These are phyloP conservation scores for Drosophila sturtevanti DNA, from an alignment of 1,140 invertebrate species.

Conservation along the genomic window DNA sequence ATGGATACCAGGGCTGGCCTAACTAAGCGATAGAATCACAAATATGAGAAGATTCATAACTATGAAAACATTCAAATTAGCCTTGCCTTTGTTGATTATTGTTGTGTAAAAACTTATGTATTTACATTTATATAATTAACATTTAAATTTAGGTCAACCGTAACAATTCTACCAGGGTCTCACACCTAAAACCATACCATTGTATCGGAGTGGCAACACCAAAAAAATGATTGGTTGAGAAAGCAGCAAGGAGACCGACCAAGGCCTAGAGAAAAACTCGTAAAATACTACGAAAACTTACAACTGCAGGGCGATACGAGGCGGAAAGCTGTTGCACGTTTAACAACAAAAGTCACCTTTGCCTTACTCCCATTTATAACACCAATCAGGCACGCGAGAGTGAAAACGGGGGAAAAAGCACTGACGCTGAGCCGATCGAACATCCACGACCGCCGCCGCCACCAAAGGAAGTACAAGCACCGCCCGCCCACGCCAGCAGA, in stretches of 20 bases:
- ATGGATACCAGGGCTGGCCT: constrained; percentile 22
- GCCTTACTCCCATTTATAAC: constrained; percentile 10
- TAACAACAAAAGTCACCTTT: constrained; percentile 33
- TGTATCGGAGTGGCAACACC: constrained; percentile 49
- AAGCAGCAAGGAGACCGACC: constrained; percentile 48
- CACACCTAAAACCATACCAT: constrained; percentile 4
- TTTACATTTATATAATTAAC: background rate
- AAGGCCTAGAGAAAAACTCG: constrained; percentile 51
- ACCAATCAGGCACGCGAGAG: constrained; percentile 25
- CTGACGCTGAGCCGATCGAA: constrained; percentile 48
- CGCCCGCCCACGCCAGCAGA: constrained; percentile 49
- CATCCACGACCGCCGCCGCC: constrained; percentile 41
- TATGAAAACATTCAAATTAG: background rate
- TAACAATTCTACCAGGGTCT: background rate
- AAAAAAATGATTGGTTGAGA: constrained; percentile 42
- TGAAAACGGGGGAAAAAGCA: constrained; percentile 45
- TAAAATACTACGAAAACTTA: constrained; percentile 71
- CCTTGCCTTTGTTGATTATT: background rate
- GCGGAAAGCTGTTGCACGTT: constrained; percentile 55
- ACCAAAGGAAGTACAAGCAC: constrained; percentile 64
- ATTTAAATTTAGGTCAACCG: constrained; percentile 2
- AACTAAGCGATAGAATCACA: background rate
- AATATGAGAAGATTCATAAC: background rate
- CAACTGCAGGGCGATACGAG: constrained; percentile 56
- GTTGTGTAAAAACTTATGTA: background rate